Base-by-base conservation (phyloP, 1,140 invertebrate genomes). In the Drosophila teissieri region DNA sequence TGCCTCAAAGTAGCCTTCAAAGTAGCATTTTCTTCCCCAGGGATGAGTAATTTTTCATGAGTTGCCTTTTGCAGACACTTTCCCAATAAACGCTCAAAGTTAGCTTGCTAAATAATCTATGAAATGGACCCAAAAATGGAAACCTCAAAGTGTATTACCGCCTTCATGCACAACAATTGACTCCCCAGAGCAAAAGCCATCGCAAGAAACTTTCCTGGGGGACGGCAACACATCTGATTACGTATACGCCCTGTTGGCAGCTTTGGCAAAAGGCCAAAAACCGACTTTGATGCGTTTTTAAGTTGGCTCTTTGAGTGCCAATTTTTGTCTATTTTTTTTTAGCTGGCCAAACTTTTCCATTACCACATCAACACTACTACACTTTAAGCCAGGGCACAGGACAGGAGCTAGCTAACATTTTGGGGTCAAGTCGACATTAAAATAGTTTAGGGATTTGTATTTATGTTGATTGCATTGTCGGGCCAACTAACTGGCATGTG, bases 361-460 rank as follows among this genome's bases (percentile, higher is more conserved):
- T 86, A 75, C 62, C 64, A 63, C 73, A 81, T 81, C 68, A 78
- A 78, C 56, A 36, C 24, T 12, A 48, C 55, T 37, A 56, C 56
- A 60, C 40, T 44, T 70, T 54, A 39, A 65, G 65, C 45, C 27
- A 54, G 31, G 10, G 19, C 15, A 48, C 14, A 44, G 6, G n/a
- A 19, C 22, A 48, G 36, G 22, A 73, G 69, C 44, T 63, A 54
- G 54, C n/a, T n/a, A n/a, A 24, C 56, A 69, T 65, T 67, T 42
- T 52, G 49, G 58, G 80, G 70, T 76, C 73, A 78, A 73, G 80
- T 77, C 76, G 53, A 90, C 84, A 88, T 90, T 89, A 88, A 88
- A 88, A 88, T 90, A 88, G 84, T 90, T 88, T 88, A 67, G 84
- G 85, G 85, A 88, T 88, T 84, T 88, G 85, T 88, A 89, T 88